phyloP scores from a whole-genome alignment of 2,888 invertebrate species.

The Belgica antarctica region DNA sequence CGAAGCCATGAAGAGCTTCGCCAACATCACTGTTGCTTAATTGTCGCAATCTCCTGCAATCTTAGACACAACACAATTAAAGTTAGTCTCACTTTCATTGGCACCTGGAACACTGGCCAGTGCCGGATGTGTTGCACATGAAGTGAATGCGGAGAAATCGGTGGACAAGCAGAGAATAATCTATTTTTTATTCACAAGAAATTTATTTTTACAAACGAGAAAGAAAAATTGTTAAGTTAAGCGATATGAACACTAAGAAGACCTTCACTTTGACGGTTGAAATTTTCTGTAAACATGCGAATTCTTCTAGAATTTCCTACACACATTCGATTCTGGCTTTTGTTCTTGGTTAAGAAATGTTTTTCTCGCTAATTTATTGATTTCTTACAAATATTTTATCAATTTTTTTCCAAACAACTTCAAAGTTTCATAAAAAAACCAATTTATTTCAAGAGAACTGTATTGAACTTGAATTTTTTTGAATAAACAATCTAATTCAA shows the following conservation, averaged over 20 bases:
- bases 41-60: conserved; percentile 6
- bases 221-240: conserved; percentile 7
- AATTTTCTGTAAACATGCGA: neutral
- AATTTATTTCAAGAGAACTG: no score
- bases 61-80: neutral
- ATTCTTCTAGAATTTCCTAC: neutral
- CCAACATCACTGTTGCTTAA: conserved; percentile 43
- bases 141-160: no score
- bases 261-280: neutral
- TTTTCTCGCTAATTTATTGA: conserved; percentile 5
- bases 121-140: neutral
- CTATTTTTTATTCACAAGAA: conserved; percentile 12
- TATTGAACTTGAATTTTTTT: neutral
- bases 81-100: neutral
- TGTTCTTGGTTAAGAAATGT: no score
- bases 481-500: neutral
- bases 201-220: conserved; percentile 16
- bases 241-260: neutral
- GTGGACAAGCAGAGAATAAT: conserved; percentile 1
- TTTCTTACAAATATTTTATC: neutral
- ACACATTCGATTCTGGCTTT: no score
- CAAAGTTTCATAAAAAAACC: no score
- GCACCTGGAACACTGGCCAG: neutral
- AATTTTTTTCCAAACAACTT: no score
- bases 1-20: conserved; percentile 61